phyloP scores from a whole-genome alignment of 2,888 invertebrate species.

The Drosophila neoperkinsi region DNA sequence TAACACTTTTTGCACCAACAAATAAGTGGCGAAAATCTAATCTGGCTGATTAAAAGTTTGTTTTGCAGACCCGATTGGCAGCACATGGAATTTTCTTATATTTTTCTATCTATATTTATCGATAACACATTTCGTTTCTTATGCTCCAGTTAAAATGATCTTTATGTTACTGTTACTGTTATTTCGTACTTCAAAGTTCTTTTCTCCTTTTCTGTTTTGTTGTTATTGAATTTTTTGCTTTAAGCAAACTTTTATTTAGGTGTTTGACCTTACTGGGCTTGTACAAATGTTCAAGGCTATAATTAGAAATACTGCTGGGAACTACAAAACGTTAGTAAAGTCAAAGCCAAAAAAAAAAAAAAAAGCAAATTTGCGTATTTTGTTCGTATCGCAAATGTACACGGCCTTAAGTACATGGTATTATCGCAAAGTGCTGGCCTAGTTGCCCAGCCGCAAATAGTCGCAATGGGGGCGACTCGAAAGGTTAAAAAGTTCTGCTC shows the following conservation, averaged over 20 bases:
- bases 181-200: not conserved
- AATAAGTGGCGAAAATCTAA: not conserved
- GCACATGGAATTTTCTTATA: not conserved
- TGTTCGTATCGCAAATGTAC: not conserved
- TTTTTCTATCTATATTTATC: not conserved
- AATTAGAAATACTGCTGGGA: too few species aligned
- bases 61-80: not conserved
- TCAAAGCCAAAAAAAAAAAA: not conserved
- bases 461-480: slow-evolving; percentile 31
- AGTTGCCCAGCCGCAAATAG: slow-evolving; percentile 26
- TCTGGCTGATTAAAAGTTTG: not conserved
- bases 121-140: not conserved
- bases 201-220: too few species aligned
- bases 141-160: not conserved
- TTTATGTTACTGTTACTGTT: not conserved
- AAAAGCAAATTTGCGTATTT: not conserved
- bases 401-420: not conserved
- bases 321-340: not conserved
- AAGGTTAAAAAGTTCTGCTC: slow-evolving; percentile 30
- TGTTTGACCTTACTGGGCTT: too few species aligned
- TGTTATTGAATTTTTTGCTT: too few species aligned
- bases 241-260: too few species aligned
- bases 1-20: not conserved
- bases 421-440: not conserved
- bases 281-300: too few species aligned